These are phyloP conservation scores for Boloria euphrosyne DNA, from an alignment of 2,888 invertebrate species.

Conservation along the genomic window DNA sequence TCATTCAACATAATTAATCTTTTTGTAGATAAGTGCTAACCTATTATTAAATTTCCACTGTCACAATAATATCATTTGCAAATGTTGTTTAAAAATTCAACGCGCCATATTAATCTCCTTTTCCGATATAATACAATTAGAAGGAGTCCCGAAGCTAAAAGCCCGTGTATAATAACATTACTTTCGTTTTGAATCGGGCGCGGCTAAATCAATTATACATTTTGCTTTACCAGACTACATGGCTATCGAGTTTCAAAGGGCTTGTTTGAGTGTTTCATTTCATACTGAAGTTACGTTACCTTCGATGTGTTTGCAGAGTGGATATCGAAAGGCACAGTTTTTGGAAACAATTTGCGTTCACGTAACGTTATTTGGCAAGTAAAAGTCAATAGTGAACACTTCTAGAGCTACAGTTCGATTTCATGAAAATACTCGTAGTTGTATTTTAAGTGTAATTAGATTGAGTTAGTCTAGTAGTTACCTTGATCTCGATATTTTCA, in stretches of 20 bases:
- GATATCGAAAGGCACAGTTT: not conserved
- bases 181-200: conserved; percentile 49
- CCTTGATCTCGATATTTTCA: conserved; percentile 68
- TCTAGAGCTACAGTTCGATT: no score
- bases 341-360: not conserved
- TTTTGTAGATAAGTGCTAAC: no score
- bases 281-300: conserved; percentile 15
- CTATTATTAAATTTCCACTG: conserved; percentile 1
- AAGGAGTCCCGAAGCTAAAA: conserved; percentile 48
- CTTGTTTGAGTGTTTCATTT: conserved; percentile 34
- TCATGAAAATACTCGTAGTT: not conserved
- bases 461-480: conserved; percentile 68
- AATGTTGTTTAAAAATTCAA: conserved; percentile 40
- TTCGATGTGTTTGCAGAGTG: not conserved
- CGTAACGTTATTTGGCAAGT: no score
- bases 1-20: no score
- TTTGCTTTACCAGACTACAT: conserved; percentile 44
- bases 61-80: conserved; percentile 17
- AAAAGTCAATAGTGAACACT: no score
- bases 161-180: conserved; percentile 51
- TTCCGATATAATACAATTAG: conserved; percentile 48
- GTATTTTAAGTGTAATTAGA: not conserved
- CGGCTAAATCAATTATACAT: conserved; percentile 49
- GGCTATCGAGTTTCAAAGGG: conserved; percentile 48
- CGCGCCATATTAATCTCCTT: conserved; percentile 43